A percentile compares a stretch with the other conserved stretches of the same genome.
These are phyloP conservation scores for Laothoe populi DNA, from an alignment of 2,888 invertebrate species.

Conservation along the genomic window DNA sequence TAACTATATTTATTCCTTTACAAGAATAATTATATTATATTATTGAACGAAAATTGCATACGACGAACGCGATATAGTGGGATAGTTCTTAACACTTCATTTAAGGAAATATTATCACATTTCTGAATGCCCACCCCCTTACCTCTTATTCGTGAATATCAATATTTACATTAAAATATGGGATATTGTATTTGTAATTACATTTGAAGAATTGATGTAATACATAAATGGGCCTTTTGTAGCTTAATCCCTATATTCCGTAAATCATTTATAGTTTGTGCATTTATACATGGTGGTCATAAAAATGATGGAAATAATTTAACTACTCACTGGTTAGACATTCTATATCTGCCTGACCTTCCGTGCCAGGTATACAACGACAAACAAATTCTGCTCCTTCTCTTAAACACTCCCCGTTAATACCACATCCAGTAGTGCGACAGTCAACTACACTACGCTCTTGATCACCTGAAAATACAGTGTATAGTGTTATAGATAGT, in stretches of 20 bases:
- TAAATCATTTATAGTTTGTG: conserved; percentile 56
- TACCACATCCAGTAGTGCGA: conserved; percentile 92
- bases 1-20: not conserved
- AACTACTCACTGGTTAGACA: conserved; percentile 85
- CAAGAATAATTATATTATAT: not conserved
- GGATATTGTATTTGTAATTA: conserved; percentile 1
- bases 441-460: conserved; percentile 89
- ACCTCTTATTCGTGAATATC: not conserved
- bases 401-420: conserved; percentile 93
- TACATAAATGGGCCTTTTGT: not conserved
- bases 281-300: conserved; percentile 79
- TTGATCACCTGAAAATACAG: conserved; percentile 78
- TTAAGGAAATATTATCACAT: conserved; percentile 17
- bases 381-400: conserved; percentile 94
- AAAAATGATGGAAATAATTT: conserved; percentile 35
- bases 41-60: not conserved
- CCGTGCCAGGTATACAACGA: conserved; percentile 90
- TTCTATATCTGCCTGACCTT: conserved; percentile 89
- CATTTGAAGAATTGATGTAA: not conserved
- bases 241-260: conserved; percentile 9
- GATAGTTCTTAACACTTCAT: not conserved
- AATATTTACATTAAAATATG: not conserved
- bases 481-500: not conserved
- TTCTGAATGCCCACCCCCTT: not conserved
- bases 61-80: not conserved